Evolutionary conservation across 92 coral and sea anemone genomes (phyloP), one percentile per base, ranked within the genome.

Genomic region (Pocillopora meandrina): DNA sequence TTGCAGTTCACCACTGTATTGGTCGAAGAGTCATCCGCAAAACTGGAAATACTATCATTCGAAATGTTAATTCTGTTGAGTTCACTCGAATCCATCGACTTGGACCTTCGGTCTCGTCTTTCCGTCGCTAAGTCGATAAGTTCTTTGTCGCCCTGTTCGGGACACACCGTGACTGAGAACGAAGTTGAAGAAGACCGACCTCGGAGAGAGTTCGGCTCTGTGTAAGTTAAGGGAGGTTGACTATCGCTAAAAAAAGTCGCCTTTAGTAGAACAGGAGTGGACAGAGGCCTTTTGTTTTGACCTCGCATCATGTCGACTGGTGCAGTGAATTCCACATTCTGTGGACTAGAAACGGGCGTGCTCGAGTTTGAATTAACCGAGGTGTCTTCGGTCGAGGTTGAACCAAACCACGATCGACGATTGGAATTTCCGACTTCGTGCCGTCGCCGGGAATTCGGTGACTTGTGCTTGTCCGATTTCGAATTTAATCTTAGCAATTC

Each of bases 221-320:
- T 72, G 59, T 89, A 91, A 9, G 90, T 89, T 11, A 77, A 74
- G 9, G 93, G 89, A 60, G 88, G 82, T 57, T 88, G 78, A 10
- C 82, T 82, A 3, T 89, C 91, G 73, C 74, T 89, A 79, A 72
- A 94, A 64, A 93, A 92, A 12, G 95, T 89, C 81, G 95, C 93
- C 84, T 94, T 94, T 13, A 94, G 88, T 20, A 87, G 85, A 34
- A 94, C 98, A 4, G 98, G 98, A 17, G 98, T 92, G 16, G 98
- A 94, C 12, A 88, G 80, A n/a, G 98, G 98, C 49, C 98, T 86
- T 66, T 90, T 92, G 60, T 84, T 87, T n/a, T 77, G 70, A 36
- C 92, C 86, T 19, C 93, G 88, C 5, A 83, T 56, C 10, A 79
- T 63, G 52, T 86, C 89, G 34, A 85, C 68, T 34, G 86, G 79